These are phyloP conservation scores for Montifringilla adamsi DNA, from an alignment of 2,113 vertebrate species.

Conservation along the genomic window DNA sequence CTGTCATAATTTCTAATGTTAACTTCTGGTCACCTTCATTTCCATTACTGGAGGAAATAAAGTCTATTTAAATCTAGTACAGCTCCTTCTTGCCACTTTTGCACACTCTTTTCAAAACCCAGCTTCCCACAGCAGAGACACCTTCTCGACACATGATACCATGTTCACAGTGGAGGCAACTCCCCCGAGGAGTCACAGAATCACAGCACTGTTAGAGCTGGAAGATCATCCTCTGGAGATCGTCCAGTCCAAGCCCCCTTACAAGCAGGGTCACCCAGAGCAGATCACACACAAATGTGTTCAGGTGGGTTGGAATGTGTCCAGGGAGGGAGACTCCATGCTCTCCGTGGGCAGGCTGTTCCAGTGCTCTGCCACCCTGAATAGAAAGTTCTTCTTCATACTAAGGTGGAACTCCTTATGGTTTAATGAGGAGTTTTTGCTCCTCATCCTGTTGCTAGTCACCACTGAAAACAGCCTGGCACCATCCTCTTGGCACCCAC, in stretches of 20 bases:
- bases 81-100: background rate
- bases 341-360: background rate
- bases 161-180: rapidly evolving
- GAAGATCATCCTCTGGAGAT: background rate
- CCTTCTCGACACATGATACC: no score
- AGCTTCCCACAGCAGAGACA: background rate
- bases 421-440: no score
- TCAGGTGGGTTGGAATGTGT: background rate
- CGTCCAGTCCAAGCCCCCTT: background rate
- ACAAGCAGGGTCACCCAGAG: background rate
- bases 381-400: background rate
- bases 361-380: background rate
- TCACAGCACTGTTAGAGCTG: background rate
- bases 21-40: background rate
- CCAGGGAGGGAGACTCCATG: background rate
- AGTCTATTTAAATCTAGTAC: background rate
- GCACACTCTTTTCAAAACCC: rapidly evolving
- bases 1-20: background rate
- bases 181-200: background rate
- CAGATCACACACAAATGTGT: rapidly evolving
- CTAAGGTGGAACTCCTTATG: background rate
- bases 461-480: background rate
- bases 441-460: background rate
- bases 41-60: rapidly evolving
- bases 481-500: background rate